Percentiles rank a stretch among this genome's conserved stretches.
These are phyloP conservation scores for Catocala sponsa DNA, from an alignment of 2,888 invertebrate species.

Conservation along the genomic window DNA sequence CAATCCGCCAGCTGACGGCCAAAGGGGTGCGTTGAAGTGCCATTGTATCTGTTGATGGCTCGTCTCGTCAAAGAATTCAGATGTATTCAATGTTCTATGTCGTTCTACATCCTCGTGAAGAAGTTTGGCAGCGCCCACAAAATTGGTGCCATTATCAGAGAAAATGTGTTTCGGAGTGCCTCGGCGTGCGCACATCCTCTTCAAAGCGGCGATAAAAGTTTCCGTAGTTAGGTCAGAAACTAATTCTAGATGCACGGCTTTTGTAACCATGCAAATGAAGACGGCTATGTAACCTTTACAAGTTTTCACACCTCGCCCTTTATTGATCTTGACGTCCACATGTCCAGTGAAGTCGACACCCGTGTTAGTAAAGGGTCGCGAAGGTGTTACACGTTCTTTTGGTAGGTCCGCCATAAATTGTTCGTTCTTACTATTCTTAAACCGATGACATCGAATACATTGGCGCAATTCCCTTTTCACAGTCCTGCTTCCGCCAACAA, in stretches of 20 bases:
- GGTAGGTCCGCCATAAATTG: conserved; percentile 17
- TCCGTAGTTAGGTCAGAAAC: conserved; percentile 18
- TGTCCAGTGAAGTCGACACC: conserved; percentile 1
- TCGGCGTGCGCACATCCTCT: conserved; percentile 15
- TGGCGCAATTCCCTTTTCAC: conserved; percentile 19
- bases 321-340: conserved; percentile 16
- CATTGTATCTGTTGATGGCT: not conserved
- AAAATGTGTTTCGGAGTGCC: not conserved
- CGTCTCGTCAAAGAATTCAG: too few species aligned
- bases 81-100: too few species aligned
- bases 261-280: conserved; percentile 21
- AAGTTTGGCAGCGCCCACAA: not conserved
- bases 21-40: not conserved
- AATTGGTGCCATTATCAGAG: not conserved
- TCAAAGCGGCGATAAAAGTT: conserved; percentile 22
- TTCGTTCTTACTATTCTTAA: conserved; percentile 3
- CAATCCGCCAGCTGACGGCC: not conserved
- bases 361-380: not conserved
- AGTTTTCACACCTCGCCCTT: conserved; percentile 21
- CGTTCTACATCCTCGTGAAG: too few species aligned
- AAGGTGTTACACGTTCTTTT: conserved; percentile 7
- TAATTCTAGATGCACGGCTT: conserved; percentile 19
- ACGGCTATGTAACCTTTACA: conserved; percentile 27
- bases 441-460: conserved; percentile 18
- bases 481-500: conserved; percentile 14